These are phyloP conservation scores for Pitangus sulphuratus DNA, from an alignment of 2,797 vertebrate genomes.

Conservation along the genomic window DNA sequence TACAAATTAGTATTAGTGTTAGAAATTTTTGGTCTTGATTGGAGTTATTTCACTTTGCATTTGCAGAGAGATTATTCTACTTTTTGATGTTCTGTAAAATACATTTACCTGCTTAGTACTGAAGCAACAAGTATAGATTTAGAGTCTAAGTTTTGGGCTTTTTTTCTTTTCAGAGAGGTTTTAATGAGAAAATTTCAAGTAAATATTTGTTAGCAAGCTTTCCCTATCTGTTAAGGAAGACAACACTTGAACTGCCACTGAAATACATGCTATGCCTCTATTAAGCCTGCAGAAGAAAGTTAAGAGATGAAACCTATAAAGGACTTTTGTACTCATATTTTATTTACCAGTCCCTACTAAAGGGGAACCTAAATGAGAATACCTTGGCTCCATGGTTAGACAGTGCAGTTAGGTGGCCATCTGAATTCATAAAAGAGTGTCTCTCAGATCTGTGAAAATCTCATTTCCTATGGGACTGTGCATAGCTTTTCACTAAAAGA, in stretches of 20 bases:
- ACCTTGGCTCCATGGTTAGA: not conserved
- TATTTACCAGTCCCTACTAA: not conserved
- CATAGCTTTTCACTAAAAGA: not conserved
- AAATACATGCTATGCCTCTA: not conserved
- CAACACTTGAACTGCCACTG: not conserved
- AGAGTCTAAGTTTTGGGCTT: not conserved
- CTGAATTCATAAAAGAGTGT: not conserved
- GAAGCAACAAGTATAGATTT: not conserved
- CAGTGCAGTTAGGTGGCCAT: not conserved
- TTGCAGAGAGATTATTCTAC: not conserved
- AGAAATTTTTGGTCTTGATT: not conserved
- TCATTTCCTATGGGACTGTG: fast-evolving
- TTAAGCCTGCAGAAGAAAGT: not conserved
- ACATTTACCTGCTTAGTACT: not conserved
- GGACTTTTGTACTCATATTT: not conserved
- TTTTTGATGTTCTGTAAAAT: not conserved
- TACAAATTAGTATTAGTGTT: not conserved
- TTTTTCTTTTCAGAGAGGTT: not conserved
- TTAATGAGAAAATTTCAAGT: not conserved
- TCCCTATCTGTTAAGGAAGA: not conserved
- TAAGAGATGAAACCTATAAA: not conserved
- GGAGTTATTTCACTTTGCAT: not conserved
- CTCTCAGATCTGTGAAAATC: not conserved
- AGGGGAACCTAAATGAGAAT: not conserved
- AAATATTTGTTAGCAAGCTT: not conserved